Conservation (phyloP, 2,113 vertebrate genomes). For the Ptilorrhoa leucosticta region DNA sequence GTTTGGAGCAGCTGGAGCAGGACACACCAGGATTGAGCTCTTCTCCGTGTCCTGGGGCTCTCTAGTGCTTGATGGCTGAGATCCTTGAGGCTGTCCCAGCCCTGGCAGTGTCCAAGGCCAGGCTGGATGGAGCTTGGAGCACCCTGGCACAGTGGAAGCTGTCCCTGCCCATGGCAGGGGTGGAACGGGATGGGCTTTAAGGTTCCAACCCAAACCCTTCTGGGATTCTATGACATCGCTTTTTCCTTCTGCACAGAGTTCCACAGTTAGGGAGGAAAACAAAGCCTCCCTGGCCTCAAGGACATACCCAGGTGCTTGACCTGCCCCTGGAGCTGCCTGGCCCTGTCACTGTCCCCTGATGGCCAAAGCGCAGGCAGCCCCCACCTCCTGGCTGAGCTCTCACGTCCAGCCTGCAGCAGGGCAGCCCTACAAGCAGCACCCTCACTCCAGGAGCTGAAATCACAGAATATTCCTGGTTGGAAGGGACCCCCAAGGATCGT, state of each 20-base stretch:
- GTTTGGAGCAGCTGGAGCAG: not conserved
- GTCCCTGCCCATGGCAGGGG: not conserved
- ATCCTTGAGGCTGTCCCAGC: not conserved
- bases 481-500: not conserved
- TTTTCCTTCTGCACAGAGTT: not conserved
- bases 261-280: not conserved
- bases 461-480: not conserved
- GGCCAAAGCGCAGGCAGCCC: not conserved
- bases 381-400: not conserved
- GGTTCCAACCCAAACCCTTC: not conserved
- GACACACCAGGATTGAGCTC: not conserved
- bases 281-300: not conserved
- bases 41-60: not conserved
- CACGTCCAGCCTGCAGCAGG: accelerated
- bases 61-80: not conserved
- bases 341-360: not conserved
- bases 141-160: not conserved
- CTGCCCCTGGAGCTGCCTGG: not conserved
- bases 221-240: not conserved
- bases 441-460: too few relatives aligned
- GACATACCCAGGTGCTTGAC: not conserved
- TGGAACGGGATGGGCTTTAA: not conserved
- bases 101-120: not conserved
- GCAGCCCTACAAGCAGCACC: not conserved
- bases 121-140: not conserved